These are phyloP conservation scores for Carettochelys insculpta DNA, from an alignment of 2,113 vertebrate genomes.

Conservation along the genomic window DNA sequence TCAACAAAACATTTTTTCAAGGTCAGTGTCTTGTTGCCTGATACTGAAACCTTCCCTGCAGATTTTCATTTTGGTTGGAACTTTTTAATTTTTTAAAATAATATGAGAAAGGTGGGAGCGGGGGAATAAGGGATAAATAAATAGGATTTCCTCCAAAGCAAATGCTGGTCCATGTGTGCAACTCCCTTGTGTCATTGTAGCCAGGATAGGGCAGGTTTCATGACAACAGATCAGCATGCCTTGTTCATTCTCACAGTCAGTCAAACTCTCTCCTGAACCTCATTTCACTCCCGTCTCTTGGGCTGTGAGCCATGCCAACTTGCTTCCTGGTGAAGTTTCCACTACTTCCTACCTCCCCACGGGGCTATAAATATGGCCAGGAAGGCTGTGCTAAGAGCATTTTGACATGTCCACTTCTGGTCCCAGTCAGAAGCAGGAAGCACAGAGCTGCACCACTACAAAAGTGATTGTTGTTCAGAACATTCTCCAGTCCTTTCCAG, in stretches of 20 bases:
- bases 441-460: not conserved
- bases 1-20: not conserved
- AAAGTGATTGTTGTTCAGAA: not conserved
- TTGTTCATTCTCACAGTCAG: accelerated
- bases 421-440: not conserved
- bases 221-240: not conserved
- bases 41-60: not conserved
- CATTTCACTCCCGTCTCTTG: accelerated
- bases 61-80: not conserved
- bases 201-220: not conserved
- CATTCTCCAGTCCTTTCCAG: slow-evolving; percentile 14
- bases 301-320: not conserved
- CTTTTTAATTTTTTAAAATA: not conserved
- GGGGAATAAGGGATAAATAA: too few relatives aligned
- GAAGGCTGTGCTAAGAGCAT: accelerated
- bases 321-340: not conserved
- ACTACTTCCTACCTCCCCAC: not conserved
- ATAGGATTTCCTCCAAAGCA: not conserved
- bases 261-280: not conserved
- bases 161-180: accelerated
- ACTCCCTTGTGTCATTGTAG: not conserved
- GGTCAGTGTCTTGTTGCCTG: not conserved
- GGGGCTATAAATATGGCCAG: not conserved
- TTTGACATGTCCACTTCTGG: not conserved
- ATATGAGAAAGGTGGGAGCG: too few relatives aligned